Base-by-base conservation (phyloP, 2,888 invertebrate genomes). In the Synanthedon formicaeformis region DNA sequence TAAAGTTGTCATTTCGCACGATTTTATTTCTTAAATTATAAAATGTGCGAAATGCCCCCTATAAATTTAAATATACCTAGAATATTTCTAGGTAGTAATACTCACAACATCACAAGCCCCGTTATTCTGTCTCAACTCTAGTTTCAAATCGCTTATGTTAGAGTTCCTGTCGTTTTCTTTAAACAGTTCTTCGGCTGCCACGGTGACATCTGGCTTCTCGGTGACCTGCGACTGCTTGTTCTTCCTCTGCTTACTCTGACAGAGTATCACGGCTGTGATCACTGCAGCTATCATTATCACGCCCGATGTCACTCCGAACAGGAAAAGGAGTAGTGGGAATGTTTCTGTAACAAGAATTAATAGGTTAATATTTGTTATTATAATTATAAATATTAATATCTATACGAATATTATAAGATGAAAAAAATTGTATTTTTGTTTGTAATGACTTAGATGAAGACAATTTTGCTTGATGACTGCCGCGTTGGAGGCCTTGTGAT, bases 81-180 rank as follows among this genome's bases (percentile, higher is more conserved):
- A 16, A 16, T 2, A 16, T 16, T 16, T 16, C 23, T 23, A 23
- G 2, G 0, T 23, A n/a, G 4, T 13, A 13, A 45, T 45, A 85
- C 89, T 90, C 69, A 91, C 92, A 78, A 90, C 90, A 73, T 94
- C 94, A 75, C 93, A 94, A 66, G 91, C 92, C 45, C 93, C 94
- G 57, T 94, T 93, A 10, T 93, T 92, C 50, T 96, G 96, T 56
- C 96, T 89, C 57, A 96, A 90, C 79, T 97, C 96, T 60, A 96
- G 90, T 81, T 97, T 97, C 72, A 96, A 88, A 81, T 96, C 96
- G 60, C 96, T 96, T 67, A 96, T 96, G 74, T 96, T 96, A 52
- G 96, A 96, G 67, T 96, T 96, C 61, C 95, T 90, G 75, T 97
- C 96, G 55, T 96, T 96, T 72, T 94, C 93, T 62, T 93, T 92